Conservation (phyloP, 2,888 invertebrate genomes). For the Tetragonula carbonaria region DNA sequence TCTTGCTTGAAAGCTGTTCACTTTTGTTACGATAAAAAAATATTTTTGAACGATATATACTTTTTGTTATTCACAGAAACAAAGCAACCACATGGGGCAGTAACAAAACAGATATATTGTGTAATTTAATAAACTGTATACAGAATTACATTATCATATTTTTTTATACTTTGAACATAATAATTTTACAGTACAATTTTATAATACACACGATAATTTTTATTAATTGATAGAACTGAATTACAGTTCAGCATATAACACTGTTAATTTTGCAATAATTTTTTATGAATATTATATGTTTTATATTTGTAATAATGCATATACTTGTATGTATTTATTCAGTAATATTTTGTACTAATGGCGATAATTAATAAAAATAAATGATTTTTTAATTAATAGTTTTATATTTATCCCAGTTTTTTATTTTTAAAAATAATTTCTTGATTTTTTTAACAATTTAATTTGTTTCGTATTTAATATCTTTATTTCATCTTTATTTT, state of each 20-base stretch:
- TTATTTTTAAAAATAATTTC: not conserved
- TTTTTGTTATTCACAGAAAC: constrained; percentile 10
- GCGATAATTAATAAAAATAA: constrained; percentile 38
- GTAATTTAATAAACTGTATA: constrained; percentile 20
- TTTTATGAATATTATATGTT: constrained; percentile 24
- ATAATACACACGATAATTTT: constrained; percentile 6
- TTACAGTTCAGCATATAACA: constrained; percentile 17
- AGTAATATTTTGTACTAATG: constrained; percentile 49
- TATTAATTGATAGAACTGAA: constrained; percentile 15
- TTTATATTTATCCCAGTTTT: not conserved
- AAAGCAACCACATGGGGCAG: constrained; percentile 47
- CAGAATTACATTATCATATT: constrained; percentile 25
- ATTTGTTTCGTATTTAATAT: not conserved
- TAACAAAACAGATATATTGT: constrained; percentile 38
- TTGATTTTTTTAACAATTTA: not conserved
- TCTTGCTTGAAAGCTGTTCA: constrained; percentile 1
- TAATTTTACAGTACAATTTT: not conserved
- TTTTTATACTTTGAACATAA: constrained; percentile 17
- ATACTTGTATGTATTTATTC: constrained; percentile 26
- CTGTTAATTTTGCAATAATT: constrained; percentile 7
- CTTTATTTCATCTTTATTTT: not conserved
- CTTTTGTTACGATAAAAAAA: constrained; percentile 8
- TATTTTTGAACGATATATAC: not conserved
- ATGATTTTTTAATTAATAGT: constrained; percentile 18
- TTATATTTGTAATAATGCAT: constrained; percentile 19